These are phyloP conservation scores for Elaphurus davidianus DNA, from an alignment of 2,113 vertebrate species.

Conservation along the genomic window DNA sequence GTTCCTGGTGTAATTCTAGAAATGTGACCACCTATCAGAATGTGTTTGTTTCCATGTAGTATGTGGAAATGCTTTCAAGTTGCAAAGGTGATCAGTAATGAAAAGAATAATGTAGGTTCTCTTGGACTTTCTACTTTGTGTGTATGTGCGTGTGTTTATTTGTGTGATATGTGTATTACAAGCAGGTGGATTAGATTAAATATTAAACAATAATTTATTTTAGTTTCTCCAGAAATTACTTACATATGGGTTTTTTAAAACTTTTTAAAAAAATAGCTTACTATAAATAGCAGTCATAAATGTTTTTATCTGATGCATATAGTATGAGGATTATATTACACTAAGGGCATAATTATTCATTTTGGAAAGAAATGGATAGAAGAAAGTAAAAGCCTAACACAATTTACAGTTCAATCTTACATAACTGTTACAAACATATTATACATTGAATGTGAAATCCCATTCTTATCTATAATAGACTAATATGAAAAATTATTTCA, in stretches of 20 bases:
- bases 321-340: slow-evolving; percentile 25
- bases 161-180: neutral
- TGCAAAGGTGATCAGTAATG: neutral
- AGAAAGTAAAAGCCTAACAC: slow-evolving; percentile 24
- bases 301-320: neutral
- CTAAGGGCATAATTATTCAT: slow-evolving; percentile 27
- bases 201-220: slow-evolving; percentile 32
- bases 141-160: neutral
- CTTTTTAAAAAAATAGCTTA: neutral
- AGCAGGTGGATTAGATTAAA: slow-evolving; percentile 17
- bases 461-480: neutral
- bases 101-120: neutral
- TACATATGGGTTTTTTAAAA: slow-evolving; percentile 46
- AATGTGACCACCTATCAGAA: neutral
- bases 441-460: slow-evolving; percentile 15
- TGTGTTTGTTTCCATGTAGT: neutral
- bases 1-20: neutral
- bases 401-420: slow-evolving; percentile 17
- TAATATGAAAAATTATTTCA: slow-evolving; percentile 17
- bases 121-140: neutral
- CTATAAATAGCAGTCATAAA: slow-evolving; percentile 41
- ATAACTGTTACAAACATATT: slow-evolving; percentile 20
- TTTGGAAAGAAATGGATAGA: slow-evolving; percentile 53
- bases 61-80: neutral
- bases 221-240: slow-evolving; percentile 45